Evolutionary conservation across 2,113 vertebrate genomes (phyloP), one percentile per base, ranked within the genome.

Genomic region (Pungitius pungitius): DNA sequence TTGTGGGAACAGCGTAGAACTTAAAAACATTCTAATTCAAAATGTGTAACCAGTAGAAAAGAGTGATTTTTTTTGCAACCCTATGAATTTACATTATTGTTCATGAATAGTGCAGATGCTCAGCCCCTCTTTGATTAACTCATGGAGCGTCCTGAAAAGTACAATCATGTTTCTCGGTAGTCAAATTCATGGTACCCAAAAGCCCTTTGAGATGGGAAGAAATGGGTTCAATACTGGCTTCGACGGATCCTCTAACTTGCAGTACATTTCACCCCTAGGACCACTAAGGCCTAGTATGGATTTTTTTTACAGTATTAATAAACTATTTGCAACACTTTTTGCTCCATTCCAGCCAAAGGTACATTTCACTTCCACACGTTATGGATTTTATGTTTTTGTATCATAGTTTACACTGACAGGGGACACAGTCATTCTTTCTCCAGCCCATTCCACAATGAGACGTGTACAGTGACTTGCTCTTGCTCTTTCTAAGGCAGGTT

Each of bases 11-110:
- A 77, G 57, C 1, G 1, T 64, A 8, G 22, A 77, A 69, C 27
- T 12, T n/a, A 80, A 75, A 70, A n/a, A n/a, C n/a, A n/a, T n/a
- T n/a, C n/a, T n/a, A 72, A 69, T 65, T 79, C 59, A 74, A 69
- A 69, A 73, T 40, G 33, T 77, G 8, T 51, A 49, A n/a, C 49
- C 51, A 45, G 4, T 39, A 12, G n/a, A 3, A 30, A n/a, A 59
- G 15, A 65, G 73, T 56, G 42, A 49, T 22, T 2, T 18, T 55
- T 30, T 52, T 8, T 37, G 26, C n/a, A 20, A 27, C 33, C 18
- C 6, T 33, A 13, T 58, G 11, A 51, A 49, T 22, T n/a, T 22
- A 12, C 30, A 45, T 27, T 54, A 12, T 26, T 26, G 51, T 54
- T 11, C 6, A 37, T 33, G 27, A 22, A 20, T 35, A 20, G 7